Conservation (phyloP, 2,113 vertebrate species). For the Amia ocellicauda region DNA sequence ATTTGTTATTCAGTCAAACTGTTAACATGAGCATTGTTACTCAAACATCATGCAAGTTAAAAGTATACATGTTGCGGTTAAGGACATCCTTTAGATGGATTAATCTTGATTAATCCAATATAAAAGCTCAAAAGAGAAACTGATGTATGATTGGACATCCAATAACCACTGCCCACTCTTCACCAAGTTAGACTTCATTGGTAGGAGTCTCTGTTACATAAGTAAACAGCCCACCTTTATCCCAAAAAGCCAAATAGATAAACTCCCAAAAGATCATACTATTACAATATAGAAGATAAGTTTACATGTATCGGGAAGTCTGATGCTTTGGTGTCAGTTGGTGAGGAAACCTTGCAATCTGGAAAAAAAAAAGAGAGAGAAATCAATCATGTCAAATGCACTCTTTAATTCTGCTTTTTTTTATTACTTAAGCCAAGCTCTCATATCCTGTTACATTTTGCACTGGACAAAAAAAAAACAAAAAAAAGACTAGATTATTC, state of each 20-base stretch:
- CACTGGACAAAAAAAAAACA: not conserved
- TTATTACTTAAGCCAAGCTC: too few species aligned
- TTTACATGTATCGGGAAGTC: constrained; percentile 60
- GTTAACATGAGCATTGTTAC: too few species aligned
- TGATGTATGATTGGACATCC: not conserved
- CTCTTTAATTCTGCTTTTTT: too few species aligned
- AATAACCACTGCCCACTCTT: not conserved
- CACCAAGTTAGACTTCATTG: not conserved
- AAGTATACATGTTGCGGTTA: too few species aligned
- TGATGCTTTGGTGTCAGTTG: constrained; percentile 28
- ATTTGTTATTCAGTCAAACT: too few species aligned
- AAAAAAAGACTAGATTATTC: not conserved
- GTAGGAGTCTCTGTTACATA: not conserved
- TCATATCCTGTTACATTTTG: too few species aligned
- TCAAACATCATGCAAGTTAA: too few species aligned
- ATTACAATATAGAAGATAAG: not conserved
- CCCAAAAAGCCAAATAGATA: not conserved
- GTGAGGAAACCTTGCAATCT: constrained; percentile 25
- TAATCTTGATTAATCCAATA: not conserved
- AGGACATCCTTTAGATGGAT: too few species aligned
- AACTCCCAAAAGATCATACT: not conserved
- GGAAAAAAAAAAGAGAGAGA: not conserved
- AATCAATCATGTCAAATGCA: not conserved
- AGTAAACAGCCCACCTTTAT: not conserved
- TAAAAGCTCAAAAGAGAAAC: not conserved